phyloP scores from a whole-genome alignment of 2,888 invertebrate species.

The Orchesella flavescens region DNA sequence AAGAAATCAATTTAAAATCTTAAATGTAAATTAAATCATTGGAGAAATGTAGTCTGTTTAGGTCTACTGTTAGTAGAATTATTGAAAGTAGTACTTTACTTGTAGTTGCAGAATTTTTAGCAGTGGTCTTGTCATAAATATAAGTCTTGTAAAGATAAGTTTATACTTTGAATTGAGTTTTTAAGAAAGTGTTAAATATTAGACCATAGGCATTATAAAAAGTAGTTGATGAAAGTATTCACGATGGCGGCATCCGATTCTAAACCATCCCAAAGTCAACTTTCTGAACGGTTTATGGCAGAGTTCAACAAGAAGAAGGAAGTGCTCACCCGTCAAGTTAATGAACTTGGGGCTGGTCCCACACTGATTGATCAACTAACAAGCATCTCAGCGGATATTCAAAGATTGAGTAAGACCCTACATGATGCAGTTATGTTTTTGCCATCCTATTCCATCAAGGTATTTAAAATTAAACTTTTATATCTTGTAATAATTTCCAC shows the following conservation, averaged over 20 bases:
- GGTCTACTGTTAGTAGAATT: not conserved
- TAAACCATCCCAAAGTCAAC: slow-evolving; percentile 34
- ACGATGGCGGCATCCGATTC: slow-evolving; percentile 35
- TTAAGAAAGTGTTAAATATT: not conserved
- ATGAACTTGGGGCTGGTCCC: slow-evolving; percentile 72
- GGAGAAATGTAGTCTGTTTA: not conserved
- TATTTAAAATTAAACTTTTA: slow-evolving; percentile 49
- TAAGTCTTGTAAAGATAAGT: not conserved
- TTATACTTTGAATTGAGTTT: no score
- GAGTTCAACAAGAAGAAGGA: slow-evolving; percentile 65
- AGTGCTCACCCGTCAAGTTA: slow-evolving; percentile 78
- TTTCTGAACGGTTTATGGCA: slow-evolving; percentile 68
- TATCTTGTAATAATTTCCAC: no score
- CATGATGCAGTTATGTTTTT: slow-evolving; percentile 87
- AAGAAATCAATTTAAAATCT: slow-evolving; percentile 74
- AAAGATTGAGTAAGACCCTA: slow-evolving; percentile 85
- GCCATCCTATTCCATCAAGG: slow-evolving; percentile 83
- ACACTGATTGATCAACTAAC: slow-evolving; percentile 78
- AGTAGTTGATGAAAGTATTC: not conserved
- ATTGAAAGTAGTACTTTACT: no score
- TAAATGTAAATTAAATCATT: not conserved
- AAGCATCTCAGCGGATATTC: slow-evolving; percentile 84
- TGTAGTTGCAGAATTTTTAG: not conserved
- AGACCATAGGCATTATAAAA: no score
- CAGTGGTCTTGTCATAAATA: not conserved